These are phyloP conservation scores for Gadopsis marmoratus DNA, from an alignment of 2,797 vertebrate species.

Conservation along the genomic window DNA sequence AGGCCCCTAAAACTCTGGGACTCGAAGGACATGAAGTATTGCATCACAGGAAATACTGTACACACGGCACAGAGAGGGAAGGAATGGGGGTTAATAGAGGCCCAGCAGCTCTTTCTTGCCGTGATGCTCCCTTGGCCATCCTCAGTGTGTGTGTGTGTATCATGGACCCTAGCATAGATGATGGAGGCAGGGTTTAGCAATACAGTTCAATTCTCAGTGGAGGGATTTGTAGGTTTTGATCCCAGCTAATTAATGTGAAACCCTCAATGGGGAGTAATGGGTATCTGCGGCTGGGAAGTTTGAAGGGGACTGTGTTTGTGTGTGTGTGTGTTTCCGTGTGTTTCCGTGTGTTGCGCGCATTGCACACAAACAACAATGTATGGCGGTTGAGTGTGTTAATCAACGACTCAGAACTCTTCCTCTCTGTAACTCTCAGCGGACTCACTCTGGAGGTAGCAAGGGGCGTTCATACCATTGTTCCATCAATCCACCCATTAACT, in stretches of 20 bases:
- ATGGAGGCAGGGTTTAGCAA: slow-evolving; percentile 64
- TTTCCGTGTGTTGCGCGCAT: not conserved
- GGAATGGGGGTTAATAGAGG: not conserved
- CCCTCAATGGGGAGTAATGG: slow-evolving; percentile 68
- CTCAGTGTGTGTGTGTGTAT: slow-evolving; percentile 30
- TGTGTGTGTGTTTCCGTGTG: slow-evolving; percentile 11
- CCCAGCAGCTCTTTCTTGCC: slow-evolving; percentile 9
- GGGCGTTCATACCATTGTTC: slow-evolving; percentile 68
- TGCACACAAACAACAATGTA: not conserved
- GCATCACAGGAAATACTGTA: not conserved
- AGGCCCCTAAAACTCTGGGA: not conserved
- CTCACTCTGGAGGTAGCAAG: slow-evolving; percentile 56
- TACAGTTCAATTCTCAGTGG: slow-evolving; percentile 69
- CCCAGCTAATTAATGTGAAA: slow-evolving; percentile 81
- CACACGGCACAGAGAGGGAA: not conserved
- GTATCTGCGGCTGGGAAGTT: slow-evolving; percentile 66
- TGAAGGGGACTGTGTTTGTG: slow-evolving; percentile 61
- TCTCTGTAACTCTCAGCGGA: slow-evolving; percentile 52
- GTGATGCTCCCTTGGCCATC: not conserved
- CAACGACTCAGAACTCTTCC: slow-evolving; percentile 50
- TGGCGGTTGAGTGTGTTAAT: too few species aligned
- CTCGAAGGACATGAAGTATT: not conserved
- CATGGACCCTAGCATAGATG: slow-evolving; percentile 53
- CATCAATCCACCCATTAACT: slow-evolving; percentile 76
- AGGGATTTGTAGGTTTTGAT: slow-evolving; percentile 79